A percentile compares a stretch with the other conserved stretches of the same genome.
phyloP scores from a whole-genome alignment of 2,888 invertebrate species.

The Drosophila cognata region DNA sequence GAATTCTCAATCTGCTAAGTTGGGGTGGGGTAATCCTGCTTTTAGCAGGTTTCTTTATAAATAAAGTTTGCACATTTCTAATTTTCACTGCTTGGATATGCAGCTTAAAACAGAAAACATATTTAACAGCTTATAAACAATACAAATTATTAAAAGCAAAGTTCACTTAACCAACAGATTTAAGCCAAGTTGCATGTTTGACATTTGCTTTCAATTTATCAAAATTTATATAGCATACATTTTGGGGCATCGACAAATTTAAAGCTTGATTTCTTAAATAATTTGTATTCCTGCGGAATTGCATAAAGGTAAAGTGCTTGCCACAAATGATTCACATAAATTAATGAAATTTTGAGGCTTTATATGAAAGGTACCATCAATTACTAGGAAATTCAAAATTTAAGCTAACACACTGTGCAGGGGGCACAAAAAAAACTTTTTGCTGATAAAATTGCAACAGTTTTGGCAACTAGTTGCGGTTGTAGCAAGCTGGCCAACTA shows the following conservation, averaged over 20 bases:
- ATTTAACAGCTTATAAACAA: background rate
- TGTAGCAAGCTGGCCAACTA: constrained; percentile 17
- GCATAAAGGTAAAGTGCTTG: background rate
- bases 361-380: constrained; percentile 2
- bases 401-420: constrained; percentile 3
- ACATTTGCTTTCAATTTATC: background rate
- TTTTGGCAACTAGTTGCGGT: constrained; percentile 49
- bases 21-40: background rate
- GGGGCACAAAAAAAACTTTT: background rate
- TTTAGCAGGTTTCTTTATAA: background rate
- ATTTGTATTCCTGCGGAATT: background rate
- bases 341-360: background rate
- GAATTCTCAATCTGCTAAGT: background rate
- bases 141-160: background rate
- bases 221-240: constrained; percentile 4
- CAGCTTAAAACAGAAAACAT: background rate
- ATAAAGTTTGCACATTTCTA: background rate
- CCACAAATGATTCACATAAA: background rate
- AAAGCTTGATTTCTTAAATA: background rate
- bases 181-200: background rate
- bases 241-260: background rate
- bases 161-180: background rate
- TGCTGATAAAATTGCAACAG: constrained; percentile 22
- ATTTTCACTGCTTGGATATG: background rate
- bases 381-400: background rate